Conservation (phyloP, 2,113 vertebrate genomes). For the Triplophysa rosa region DNA sequence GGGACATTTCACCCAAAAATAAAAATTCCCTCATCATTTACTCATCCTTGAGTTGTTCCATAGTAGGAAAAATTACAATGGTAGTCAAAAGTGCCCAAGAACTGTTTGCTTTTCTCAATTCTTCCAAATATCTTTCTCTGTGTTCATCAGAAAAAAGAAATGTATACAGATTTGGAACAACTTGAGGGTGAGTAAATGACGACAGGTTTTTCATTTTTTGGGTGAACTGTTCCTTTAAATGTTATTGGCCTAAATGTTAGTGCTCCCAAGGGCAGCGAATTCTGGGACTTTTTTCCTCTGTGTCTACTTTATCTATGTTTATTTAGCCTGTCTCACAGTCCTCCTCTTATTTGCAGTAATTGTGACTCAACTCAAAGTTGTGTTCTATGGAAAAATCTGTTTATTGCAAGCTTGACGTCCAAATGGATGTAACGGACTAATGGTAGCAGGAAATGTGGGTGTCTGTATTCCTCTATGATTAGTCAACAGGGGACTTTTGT, state of each 20-base stretch:
- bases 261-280: not conserved
- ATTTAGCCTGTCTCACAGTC: not conserved
- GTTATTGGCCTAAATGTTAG: not conserved
- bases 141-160: no score
- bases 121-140: no score
- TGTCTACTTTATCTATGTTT: not conserved
- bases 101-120: no score
- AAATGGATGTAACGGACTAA: not conserved
- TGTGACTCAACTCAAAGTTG: constrained; percentile 1
- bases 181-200: no score
- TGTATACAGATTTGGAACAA: no score
- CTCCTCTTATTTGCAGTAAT: constrained; percentile 19
- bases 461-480: constrained; percentile 28
- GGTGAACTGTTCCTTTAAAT: no score
- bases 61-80: no score
- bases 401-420: constrained; percentile 27
- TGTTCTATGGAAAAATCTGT: not conserved
- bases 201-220: no score
- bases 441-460: not conserved
- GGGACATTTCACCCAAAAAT: no score
- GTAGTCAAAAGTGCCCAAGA: no score
- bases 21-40: no score
- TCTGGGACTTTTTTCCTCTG: not conserved
- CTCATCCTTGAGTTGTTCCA: no score
- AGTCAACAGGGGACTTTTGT: constrained; percentile 30